phyloP scores from a whole-genome alignment of 2,888 invertebrate genomes.

The Napeogenes inachia region DNA sequence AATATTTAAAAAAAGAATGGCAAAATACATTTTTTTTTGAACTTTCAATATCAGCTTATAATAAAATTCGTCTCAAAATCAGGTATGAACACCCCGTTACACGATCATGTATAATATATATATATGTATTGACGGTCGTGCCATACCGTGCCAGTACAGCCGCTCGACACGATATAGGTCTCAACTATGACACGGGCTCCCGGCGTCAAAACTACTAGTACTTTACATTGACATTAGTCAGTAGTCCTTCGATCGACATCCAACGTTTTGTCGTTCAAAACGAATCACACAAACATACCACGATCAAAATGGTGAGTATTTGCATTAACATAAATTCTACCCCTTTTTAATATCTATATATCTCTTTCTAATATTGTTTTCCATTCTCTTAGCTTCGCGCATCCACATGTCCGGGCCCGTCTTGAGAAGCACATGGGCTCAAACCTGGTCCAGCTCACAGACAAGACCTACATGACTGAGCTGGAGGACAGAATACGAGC shows the following conservation, averaged over 20 bases:
- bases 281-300: constrained; percentile 42
- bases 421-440: constrained; percentile 84
- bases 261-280: constrained; percentile 41
- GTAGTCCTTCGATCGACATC: constrained; percentile 16
- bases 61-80: constrained; percentile 3
- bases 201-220: constrained; percentile 71
- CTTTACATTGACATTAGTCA: constrained; percentile 45
- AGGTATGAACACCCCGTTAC: constrained; percentile 55
- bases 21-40: too few species aligned
- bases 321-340: constrained; percentile 4
- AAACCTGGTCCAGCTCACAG: constrained; percentile 81
- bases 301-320: constrained; percentile 38
- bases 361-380: not conserved
- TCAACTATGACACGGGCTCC: constrained; percentile 67
- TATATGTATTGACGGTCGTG: constrained; percentile 68
- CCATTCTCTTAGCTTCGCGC: constrained; percentile 73
- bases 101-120: constrained; percentile 48
- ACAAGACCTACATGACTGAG: constrained; percentile 81
- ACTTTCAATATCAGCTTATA: too few species aligned
- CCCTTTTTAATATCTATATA: constrained; percentile 7
- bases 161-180: constrained; percentile 58
- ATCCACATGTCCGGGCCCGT: constrained; percentile 79
- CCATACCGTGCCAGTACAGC: constrained; percentile 70
- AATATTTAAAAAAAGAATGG: too few species aligned
- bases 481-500: constrained; percentile 80